A percentile compares a stretch with the other conserved stretches of the same genome.
Evolutionary conservation across 2,113 vertebrate species (phyloP).

Genomic region (Brachypteracias leptosomus): DNA sequence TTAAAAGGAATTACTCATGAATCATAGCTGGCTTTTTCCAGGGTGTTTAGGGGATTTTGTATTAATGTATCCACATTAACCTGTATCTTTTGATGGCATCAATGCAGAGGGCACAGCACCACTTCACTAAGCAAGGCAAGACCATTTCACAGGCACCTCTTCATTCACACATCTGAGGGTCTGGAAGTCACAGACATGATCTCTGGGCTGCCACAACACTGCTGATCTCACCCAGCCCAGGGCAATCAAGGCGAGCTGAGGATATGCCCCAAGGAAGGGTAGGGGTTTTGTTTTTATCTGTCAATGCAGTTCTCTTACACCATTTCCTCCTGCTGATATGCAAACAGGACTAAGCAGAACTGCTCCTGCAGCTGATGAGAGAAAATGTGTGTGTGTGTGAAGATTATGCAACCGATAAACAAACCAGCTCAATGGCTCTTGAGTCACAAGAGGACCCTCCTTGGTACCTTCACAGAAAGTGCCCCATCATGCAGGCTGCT

Average conservation of each 20-base stretch:
- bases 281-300: slow-evolving; percentile 6
- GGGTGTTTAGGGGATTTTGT: not conserved
- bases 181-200: not conserved
- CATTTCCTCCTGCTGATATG: slow-evolving; percentile 61
- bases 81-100: not conserved
- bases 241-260: not conserved
- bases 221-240: not conserved
- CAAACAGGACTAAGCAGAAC: not conserved
- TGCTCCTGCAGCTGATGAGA: not conserved
- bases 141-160: not conserved
- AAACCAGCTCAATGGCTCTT: not conserved
- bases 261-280: not conserved
- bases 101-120: not conserved
- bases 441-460: not conserved
- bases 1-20: not conserved
- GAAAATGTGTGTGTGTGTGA: not conserved
- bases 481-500: not conserved
- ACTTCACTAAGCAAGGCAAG: not conserved
- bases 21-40: not conserved
- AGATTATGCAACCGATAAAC: slow-evolving; percentile 17
- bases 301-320: not conserved
- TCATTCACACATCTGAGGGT: not conserved
- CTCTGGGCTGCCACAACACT: not conserved
- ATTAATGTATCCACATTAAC: not conserved
- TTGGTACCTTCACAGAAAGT: not conserved